Evolutionary conservation across 1,140 invertebrate genomes (phyloP), one percentile per base, ranked within the genome.

Genomic region (Mamestra configurata): DNA sequence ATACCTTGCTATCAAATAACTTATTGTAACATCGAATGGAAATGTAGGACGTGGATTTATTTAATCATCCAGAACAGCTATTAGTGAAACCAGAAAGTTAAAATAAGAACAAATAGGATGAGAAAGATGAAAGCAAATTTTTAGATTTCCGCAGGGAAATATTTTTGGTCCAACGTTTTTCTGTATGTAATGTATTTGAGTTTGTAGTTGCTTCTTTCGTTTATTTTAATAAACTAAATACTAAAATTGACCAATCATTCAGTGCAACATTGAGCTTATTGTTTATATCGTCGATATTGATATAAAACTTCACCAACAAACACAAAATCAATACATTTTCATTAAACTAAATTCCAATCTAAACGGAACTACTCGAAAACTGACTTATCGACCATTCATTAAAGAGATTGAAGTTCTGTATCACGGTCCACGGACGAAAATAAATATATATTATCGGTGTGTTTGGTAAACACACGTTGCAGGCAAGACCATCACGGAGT

Each of bases 381-480:
- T 10, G 22, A 70, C 22, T n/a, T 46, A 49, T 27, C 40, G 31
- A 27, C 24, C 40, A 31, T 40, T 73, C 31, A 57, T 73, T 57
- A 73, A 40, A 57, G 35, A 68, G 61, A 70, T 70, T 57, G 51
- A 37, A 22, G 22, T 72, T 51, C 71, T 31, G 71, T 13, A 73
- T 73, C 49, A 40, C 49, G 31, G 27, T 51, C 43, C 51, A 4
- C 7, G 11, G 40, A 59, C 49, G 31, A 73, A 76, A 43, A 57
- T 76, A 57, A 43, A 49, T 76, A 43, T 76, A 43, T 76, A 76
- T 76, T 61, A 76, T 61, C 40, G 66, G 37, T 70, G 55, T 75
- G 57, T 61, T 61, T 59, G 57, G 57, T 64, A 80, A 76, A 76
- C 68, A 80, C 20, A 82, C 75, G 64, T 76, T 80, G 53, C n/a